Evolutionary conservation across 2,888 invertebrate species (phyloP), one percentile per base, ranked within the genome.

Genomic region (Conus canariensis): DNA sequence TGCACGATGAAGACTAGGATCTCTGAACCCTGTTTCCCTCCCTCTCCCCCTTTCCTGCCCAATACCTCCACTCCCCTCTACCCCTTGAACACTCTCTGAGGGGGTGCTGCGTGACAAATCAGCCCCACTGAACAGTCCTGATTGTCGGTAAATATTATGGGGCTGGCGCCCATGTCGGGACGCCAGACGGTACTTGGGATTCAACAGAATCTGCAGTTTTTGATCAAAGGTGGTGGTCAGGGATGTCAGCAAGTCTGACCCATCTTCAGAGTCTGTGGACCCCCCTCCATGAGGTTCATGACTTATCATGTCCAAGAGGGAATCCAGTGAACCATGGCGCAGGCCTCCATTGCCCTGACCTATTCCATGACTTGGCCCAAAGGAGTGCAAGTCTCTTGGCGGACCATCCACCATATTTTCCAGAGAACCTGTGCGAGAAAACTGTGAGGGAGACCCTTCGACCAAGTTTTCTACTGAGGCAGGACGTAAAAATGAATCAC

Each of bases 321-420:
- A 97, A 94, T 97, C 97, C 92, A 97, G 95, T 67, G 97, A 97
- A 58, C 97, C 97, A 90, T 97, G 97, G 87, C 97, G 91, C 74
- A 64, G 58, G 22, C 88, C 92, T 59, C 85, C 91, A 92, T 80
- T 93, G 91, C 90, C 90, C 92, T 12, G 94, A 88, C n/a, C 87
- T 74, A 83, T 22, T n/a, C 80, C 59, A 22, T 14, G 93, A 92
- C 88, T 90, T 92, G 88, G 91, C 92, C 56, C 88, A 60, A 82
- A 70, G 22, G 59, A 4, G 19, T 80, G 85, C 77, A 88, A 16
- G 82, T 90, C 58, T 58, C 82, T 86, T 45, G 82, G 59, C 1
- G 85, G 45, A 77, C 86, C 87, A 77, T 94, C 94, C 8, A 93
- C 89, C 90, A 94, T 93, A 74, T 93, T 94, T 88, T 95, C 95